These are phyloP conservation scores for Portevinia maculata DNA, from an alignment of 2,888 invertebrate species.

Conservation along the genomic window DNA sequence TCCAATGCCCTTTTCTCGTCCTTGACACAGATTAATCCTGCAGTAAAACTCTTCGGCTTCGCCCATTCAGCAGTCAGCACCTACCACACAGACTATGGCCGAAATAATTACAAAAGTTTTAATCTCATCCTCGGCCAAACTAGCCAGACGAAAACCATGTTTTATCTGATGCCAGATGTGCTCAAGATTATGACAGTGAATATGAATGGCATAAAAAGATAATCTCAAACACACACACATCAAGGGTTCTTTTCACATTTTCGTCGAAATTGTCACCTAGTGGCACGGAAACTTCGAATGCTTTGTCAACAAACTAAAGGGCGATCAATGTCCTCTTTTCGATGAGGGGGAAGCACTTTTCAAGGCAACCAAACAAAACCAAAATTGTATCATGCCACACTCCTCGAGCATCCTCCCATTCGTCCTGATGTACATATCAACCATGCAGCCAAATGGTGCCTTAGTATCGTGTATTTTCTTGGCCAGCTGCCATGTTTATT, in stretches of 20 bases:
- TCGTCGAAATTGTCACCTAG: conserved; percentile 66
- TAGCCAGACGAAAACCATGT: conserved; percentile 16
- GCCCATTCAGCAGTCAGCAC: not conserved
- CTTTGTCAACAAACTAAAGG: conserved; percentile 70
- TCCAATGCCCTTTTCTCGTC: not conserved
- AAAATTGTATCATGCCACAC: conserved; percentile 27
- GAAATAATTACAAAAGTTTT: conserved; percentile 58
- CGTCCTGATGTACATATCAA: conserved; percentile 38
- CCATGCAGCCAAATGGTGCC: conserved; percentile 59
- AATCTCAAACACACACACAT: not conserved
- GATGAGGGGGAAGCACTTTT: conserved; percentile 46
- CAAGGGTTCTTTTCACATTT: conserved; percentile 45
- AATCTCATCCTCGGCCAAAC: conserved; percentile 10
- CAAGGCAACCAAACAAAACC: conserved; percentile 57
- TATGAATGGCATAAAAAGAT: not conserved
- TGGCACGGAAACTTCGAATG: conserved; percentile 63
- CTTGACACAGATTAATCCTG: conserved; percentile 10
- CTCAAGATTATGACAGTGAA: conserved; percentile 14
- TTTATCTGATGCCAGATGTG: conserved; percentile 38
- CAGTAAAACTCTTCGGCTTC: not conserved
- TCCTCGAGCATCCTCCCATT: not conserved
- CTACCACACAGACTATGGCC: not conserved
- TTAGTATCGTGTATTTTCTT: conserved; percentile 59
- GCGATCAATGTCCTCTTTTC: conserved; percentile 71
- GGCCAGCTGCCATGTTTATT: conserved; percentile 59